Percentiles rank a stretch among this genome's conserved stretches.
These are phyloP conservation scores for Barbus barbus DNA, from an alignment of 2,113 vertebrate species.

Conservation along the genomic window DNA sequence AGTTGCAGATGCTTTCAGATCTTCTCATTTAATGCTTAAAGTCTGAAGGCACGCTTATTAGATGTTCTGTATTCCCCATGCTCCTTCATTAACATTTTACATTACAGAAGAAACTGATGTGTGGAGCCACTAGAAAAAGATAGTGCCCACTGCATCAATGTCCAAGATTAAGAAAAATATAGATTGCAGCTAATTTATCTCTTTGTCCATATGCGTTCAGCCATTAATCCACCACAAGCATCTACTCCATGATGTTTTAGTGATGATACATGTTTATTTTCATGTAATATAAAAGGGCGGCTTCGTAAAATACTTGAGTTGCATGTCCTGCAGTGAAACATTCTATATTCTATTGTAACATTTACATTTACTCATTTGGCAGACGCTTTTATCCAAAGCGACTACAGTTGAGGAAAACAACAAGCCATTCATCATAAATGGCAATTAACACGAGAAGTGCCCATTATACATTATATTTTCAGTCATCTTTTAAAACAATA, in stretches of 20 bases:
- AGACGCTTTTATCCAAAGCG: too few species aligned
- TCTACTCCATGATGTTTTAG: not conserved
- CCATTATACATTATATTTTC: too few species aligned
- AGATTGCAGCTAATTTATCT: slow-evolving; percentile 10
- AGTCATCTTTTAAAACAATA: too few species aligned
- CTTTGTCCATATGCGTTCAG: slow-evolving; percentile 1
- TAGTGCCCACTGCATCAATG: not conserved
- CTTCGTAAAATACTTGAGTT: not conserved
- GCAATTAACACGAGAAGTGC: too few species aligned
- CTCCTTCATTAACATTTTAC: slow-evolving; percentile 28
- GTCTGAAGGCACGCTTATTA: slow-evolving; percentile 29
- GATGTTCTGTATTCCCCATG: slow-evolving; percentile 16
- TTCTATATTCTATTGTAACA: not conserved
- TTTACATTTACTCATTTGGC: too few species aligned
- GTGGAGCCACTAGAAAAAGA: not conserved
- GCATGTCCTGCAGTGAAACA: not conserved
- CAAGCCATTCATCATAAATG: too few species aligned
- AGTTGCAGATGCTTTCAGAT: slow-evolving; percentile 29
- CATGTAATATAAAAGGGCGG: not conserved
- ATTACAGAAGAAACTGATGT: not conserved
- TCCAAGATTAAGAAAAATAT: slow-evolving; percentile 12
- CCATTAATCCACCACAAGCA: slow-evolving; percentile 1
- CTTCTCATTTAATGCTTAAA: slow-evolving; percentile 38
- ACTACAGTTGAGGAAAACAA: too few species aligned
- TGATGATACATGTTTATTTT: not conserved